Conservation (phyloP, 2,888 invertebrate genomes). For the Chalcis sispes region DNA sequence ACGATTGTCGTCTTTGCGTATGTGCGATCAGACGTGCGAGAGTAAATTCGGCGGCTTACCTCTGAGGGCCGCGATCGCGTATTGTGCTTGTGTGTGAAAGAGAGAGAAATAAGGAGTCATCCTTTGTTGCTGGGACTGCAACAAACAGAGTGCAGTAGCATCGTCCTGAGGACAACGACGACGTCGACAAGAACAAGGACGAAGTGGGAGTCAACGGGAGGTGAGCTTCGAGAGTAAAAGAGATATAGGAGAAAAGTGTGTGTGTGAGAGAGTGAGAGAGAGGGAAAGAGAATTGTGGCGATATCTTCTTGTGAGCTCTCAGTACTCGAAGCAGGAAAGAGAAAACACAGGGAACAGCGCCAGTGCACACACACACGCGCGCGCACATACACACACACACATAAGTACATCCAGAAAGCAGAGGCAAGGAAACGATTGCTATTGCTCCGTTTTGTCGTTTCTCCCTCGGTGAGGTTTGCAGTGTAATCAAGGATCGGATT, state of each 20-base stretch:
- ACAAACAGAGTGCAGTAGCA: too few species aligned
- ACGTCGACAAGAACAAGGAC: background rate
- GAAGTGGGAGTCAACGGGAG: background rate
- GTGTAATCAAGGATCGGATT: background rate
- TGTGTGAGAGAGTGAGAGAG: conserved; percentile 13
- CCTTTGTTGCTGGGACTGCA: too few species aligned
- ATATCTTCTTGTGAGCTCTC: background rate
- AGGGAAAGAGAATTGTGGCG: background rate
- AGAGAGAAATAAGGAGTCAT: too few species aligned
- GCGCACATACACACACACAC: too few species aligned
- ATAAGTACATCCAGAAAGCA: too few species aligned
- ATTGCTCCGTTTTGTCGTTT: background rate
- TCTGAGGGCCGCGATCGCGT: background rate
- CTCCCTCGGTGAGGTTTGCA: background rate
- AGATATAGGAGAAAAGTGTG: background rate
- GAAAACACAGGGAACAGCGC: too few species aligned
- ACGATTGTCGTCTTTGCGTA: background rate
- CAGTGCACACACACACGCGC: too few species aligned
- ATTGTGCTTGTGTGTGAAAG: too few species aligned
- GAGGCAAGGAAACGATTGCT: too few species aligned
- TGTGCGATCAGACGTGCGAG: background rate
- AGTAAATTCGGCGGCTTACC: background rate
- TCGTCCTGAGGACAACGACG: background rate
- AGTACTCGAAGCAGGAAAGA: too few species aligned
- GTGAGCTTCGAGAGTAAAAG: conserved; percentile 17